These are phyloP conservation scores for Pentamera pediparva DNA, from an alignment of 53 echinoderm and acorn worm genomes.

Conservation along the genomic window DNA sequence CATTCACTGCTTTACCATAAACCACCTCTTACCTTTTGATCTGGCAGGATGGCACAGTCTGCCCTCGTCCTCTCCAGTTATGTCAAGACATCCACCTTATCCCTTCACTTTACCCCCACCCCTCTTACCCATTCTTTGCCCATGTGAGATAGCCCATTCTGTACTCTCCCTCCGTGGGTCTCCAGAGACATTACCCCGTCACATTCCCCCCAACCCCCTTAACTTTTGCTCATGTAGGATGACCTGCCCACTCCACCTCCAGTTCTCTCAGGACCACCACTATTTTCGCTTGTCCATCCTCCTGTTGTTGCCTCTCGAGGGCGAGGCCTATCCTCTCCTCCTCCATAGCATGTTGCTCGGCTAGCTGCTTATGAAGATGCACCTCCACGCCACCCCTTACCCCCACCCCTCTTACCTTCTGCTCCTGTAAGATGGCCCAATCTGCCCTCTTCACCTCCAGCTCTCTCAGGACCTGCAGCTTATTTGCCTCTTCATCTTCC, in stretches of 20 bases:
- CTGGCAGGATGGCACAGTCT: too few species aligned
- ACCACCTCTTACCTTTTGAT: too few species aligned
- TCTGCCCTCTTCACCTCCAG: constrained; percentile 63
- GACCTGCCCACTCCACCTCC: constrained; percentile 54
- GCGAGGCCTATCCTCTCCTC: constrained; percentile 57
- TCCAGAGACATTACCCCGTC: too few species aligned
- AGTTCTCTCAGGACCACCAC: constrained; percentile 58
- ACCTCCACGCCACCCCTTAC: background rate
- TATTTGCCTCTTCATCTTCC: constrained; percentile 56
- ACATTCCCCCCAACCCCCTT: too few species aligned
- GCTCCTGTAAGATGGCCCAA: constrained; percentile 62
- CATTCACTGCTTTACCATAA: too few species aligned
- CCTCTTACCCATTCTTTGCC: too few species aligned
- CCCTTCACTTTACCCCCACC: too few species aligned
- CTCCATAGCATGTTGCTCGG: constrained; percentile 83
- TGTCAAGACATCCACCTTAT: too few species aligned
- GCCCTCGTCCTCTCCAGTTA: too few species aligned
- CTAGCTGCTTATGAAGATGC: constrained; percentile 81
- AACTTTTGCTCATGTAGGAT: constrained; percentile 74
- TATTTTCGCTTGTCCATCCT: constrained; percentile 53
- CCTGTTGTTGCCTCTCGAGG: constrained; percentile 52
- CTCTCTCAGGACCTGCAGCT: constrained; percentile 53
- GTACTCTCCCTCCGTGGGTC: too few species aligned
- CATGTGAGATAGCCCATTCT: too few species aligned
- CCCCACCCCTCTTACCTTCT: constrained; percentile 54